Evolutionary conservation across 1,140 invertebrate genomes (phyloP).

Genomic region (Tribolium castaneum): DNA sequence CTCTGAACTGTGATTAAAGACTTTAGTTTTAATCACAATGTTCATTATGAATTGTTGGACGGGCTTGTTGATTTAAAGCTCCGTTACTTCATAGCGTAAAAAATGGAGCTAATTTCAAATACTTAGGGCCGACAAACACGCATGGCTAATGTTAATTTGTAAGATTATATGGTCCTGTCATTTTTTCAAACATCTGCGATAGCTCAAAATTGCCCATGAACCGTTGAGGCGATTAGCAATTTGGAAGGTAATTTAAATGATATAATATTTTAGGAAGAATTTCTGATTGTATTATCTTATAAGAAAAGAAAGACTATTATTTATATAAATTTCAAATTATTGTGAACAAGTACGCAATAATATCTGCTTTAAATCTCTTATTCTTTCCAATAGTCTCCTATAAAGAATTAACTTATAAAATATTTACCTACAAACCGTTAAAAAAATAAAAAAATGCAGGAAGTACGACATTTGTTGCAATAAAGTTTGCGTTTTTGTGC

Average conservation of each 20-base stretch:
- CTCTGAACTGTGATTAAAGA: background rate
- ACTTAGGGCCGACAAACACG: background rate
- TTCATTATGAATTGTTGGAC: background rate
- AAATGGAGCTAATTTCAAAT: constrained; percentile 6
- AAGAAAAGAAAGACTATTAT: too few relatives aligned
- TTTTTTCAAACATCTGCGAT: background rate
- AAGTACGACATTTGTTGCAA: too few relatives aligned
- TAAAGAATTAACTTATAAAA: too few relatives aligned
- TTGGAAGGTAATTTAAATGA: background rate
- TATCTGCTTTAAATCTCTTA: too few relatives aligned
- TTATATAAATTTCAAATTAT: too few relatives aligned
- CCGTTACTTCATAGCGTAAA: constrained; percentile 21
- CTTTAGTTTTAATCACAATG: background rate
- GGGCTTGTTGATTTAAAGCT: background rate
- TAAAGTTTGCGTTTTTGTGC: too few relatives aligned
- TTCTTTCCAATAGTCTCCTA: too few relatives aligned
- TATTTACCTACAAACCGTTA: too few relatives aligned
- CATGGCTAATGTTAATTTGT: constrained; percentile 4
- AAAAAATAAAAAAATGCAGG: too few relatives aligned
- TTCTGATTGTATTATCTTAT: too few relatives aligned
- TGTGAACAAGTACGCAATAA: too few relatives aligned
- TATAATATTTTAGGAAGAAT: too few relatives aligned
- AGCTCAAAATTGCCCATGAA: background rate
- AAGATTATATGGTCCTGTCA: background rate
- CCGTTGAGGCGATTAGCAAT: background rate